A percentile compares a stretch with the other conserved stretches of the same genome.
These are phyloP conservation scores for Natator depressus DNA, from an alignment of 2,113 vertebrate genomes.

Conservation along the genomic window DNA sequence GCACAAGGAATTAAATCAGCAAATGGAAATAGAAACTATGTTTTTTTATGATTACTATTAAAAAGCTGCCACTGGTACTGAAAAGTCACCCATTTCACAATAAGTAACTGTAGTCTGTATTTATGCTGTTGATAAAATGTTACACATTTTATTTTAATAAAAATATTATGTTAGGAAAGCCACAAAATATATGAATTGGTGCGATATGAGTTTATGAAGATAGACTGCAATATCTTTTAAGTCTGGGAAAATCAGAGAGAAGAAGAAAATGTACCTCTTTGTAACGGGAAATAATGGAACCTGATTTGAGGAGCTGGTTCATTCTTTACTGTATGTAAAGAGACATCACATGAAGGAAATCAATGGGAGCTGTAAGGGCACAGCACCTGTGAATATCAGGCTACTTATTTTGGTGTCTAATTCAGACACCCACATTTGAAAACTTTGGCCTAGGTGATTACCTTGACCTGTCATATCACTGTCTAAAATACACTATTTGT, in stretches of 20 bases:
- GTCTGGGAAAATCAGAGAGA: not conserved
- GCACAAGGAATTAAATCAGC: not conserved
- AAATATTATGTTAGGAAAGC: not conserved
- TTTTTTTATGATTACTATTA: not conserved
- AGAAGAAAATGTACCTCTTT: not conserved
- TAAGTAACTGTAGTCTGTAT: not conserved
- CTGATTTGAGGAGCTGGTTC: slow-evolving; percentile 38
- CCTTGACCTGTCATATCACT: slow-evolving; percentile 29
- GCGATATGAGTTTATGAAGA: not conserved
- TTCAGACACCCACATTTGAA: slow-evolving; percentile 49
- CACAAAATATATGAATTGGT: not conserved
- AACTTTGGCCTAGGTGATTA: slow-evolving; percentile 55
- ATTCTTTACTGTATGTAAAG: slow-evolving; percentile 35
- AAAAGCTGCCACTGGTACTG: not conserved
- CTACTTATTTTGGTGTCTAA: not conserved
- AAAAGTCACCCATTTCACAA: not conserved
- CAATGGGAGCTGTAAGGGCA: slow-evolving; percentile 14
- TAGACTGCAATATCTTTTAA: not conserved
- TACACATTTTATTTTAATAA: not conserved
- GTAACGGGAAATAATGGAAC: not conserved
- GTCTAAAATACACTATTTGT: slow-evolving; percentile 20
- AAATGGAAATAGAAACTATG: not conserved
- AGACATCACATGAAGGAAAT: not conserved
- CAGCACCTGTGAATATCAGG: slow-evolving; percentile 33
- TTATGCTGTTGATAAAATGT: not conserved